Evolutionary conservation across 2,888 invertebrate genomes (phyloP).

Genomic region (Clistopyga incitator): DNA sequence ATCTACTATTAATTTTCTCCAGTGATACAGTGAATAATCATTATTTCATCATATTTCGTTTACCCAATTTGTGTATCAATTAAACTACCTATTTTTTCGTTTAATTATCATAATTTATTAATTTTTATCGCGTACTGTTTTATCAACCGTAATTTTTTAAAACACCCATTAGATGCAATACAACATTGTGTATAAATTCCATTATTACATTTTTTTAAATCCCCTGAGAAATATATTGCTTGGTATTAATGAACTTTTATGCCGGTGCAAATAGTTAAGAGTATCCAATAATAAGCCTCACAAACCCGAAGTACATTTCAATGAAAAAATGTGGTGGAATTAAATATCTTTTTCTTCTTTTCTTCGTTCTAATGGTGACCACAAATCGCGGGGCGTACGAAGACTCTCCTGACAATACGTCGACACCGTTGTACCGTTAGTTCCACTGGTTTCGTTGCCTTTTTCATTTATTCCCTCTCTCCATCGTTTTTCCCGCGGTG

Average conservation of each 20-base stretch:
- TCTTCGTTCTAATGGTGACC: conserved; percentile 27
- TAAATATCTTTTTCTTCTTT: conserved; percentile 50
- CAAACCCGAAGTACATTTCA: conserved; percentile 6
- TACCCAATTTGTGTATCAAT: no score
- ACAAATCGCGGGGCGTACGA: conserved; percentile 10
- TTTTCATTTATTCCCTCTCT: conserved; percentile 11
- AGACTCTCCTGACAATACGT: conserved; percentile 31
- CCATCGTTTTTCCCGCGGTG: conserved; percentile 38
- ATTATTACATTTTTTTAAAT: neutral
- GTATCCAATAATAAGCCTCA: conserved; percentile 13
- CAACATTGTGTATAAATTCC: conserved; percentile 11
- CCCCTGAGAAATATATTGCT: neutral
- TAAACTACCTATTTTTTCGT: no score
- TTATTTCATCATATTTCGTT: no score
- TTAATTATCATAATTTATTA: no score
- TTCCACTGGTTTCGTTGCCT: conserved; percentile 34
- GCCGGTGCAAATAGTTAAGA: conserved; percentile 15
- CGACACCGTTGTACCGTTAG: conserved; percentile 12
- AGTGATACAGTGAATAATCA: no score
- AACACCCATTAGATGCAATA: neutral
- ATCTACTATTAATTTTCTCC: no score
- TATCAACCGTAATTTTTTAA: no score
- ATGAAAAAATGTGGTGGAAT: conserved; percentile 21
- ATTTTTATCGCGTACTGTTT: no score
- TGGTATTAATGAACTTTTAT: neutral